Base-by-base conservation (phyloP, 2,888 invertebrate genomes). In the Microplitis deprimator region DNA sequence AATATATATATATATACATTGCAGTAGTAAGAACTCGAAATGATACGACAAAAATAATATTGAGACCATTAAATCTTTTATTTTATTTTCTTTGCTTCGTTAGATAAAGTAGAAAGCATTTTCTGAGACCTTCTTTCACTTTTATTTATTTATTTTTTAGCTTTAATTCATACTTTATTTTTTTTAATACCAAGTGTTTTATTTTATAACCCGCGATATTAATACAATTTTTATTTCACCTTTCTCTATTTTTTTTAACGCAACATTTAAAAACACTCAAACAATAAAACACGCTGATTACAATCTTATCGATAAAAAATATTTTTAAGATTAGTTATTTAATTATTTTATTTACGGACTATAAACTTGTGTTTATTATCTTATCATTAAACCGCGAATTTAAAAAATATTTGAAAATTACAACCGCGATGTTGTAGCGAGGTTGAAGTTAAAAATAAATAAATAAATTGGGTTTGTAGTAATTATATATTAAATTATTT, bases 281-380 rank as follows among this genome's bases (percentile, higher is more conserved):
- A 68, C 38, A 29, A 41, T 68, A 68, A 68, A 41, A 40, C 39
- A 17, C 8, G 39, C 38, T 16, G 8, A 41, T 8, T 39, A 8
- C 20, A 16, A 41, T 39, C 40, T 40, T 40, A 69, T 50, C 29
- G 6, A 16, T 29, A 7, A 61, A 29, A 39, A 41, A 61, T 29
- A 76, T 6, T 78, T 79, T 77, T 78, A 79, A 79, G 70, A 50
- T 50, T 78, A 79, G 29, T 62, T 73, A 40, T 41, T 16, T 16
- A 29, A 29, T 29, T 29, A 29, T 2, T 29, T 29, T 29, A 29
- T 29, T 29, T 29, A 29, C 29, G 29, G 29, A 29, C 29, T 29
- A 29, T 29, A 29, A 29, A 29, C 29, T 29, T 1, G 29, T 4
- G 29, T 2, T 29, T 29, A 29, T 29, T 29, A 61, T 71, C 68